Conservation (phyloP, 1,140 invertebrate species). For the Calosoma granatense region DNA sequence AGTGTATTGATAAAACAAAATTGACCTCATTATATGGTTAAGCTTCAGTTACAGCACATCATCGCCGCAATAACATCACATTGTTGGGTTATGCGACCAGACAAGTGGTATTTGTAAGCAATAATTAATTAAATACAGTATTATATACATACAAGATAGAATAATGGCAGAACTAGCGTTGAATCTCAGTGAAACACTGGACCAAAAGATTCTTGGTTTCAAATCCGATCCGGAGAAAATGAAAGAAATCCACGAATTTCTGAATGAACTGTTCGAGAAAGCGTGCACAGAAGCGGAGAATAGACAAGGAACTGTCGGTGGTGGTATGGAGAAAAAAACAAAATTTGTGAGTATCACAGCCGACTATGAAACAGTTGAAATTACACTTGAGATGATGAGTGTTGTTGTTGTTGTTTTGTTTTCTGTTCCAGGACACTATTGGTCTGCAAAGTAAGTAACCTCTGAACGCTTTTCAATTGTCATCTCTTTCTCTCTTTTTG, state of each 20-base stretch:
- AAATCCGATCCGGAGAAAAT: conserved; percentile 6
- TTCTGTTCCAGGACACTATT: not conserved
- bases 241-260: not conserved
- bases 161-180: not conserved
- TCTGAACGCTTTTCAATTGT: no score
- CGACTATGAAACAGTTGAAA: no score
- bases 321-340: not conserved
- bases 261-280: not conserved
- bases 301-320: not conserved
- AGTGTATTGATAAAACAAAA: conserved; percentile 3
- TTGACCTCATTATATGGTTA: not conserved
- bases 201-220: not conserved
- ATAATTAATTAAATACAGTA: not conserved
- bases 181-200: not conserved
- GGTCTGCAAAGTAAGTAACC: conserved; percentile 1
- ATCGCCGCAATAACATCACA: no score
- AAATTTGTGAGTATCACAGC: not conserved
- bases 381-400: not conserved
- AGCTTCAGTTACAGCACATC: not conserved
- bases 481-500: no score
- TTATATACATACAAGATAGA: not conserved
- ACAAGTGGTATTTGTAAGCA: not conserved
- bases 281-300: not conserved
- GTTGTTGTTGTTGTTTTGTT: not conserved
- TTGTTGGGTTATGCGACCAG: no score